Evolutionary conservation across 1,140 invertebrate species (phyloP).

Genomic region (Lordiphosa stackelbergi): DNA sequence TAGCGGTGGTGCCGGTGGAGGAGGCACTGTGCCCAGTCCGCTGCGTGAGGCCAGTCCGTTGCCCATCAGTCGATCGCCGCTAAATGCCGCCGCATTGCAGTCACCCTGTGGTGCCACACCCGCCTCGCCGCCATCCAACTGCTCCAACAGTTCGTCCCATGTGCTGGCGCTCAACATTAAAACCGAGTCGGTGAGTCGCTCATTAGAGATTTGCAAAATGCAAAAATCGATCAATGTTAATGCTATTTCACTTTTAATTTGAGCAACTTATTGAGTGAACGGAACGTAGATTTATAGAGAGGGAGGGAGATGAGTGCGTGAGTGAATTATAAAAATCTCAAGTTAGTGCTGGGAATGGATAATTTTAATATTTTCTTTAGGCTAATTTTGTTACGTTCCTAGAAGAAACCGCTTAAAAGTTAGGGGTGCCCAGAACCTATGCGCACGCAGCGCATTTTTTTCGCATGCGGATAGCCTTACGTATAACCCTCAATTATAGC

Average conservation of each 20-base stretch:
- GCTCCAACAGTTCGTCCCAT: constrained; percentile 57
- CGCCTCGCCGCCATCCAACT: constrained; percentile 53
- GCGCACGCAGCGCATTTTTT: too few species aligned
- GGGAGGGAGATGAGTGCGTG: too few species aligned
- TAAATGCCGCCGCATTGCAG: constrained; percentile 23
- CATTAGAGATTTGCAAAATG: constrained; percentile 24
- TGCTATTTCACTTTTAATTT: constrained; percentile 2
- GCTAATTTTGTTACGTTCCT: too few species aligned
- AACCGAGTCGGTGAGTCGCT: constrained; percentile 76
- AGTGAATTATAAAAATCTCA: too few species aligned
- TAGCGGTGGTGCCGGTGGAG: constrained; percentile 16
- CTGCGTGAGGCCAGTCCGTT: constrained; percentile 48
- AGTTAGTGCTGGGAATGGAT: too few species aligned
- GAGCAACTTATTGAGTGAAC: constrained; percentile 40
- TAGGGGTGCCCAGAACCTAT: too few species aligned
- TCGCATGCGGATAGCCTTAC: too few species aligned
- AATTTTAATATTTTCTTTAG: too few species aligned
- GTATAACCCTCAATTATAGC: too few species aligned
- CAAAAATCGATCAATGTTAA: constrained; percentile 18
- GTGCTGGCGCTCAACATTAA: constrained; percentile 73
- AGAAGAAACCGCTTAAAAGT: too few species aligned
- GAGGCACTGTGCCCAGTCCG: constrained; percentile 35
- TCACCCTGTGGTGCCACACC: constrained; percentile 53
- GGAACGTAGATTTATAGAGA: background rate
- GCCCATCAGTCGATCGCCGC: constrained; percentile 44